phyloP scores from a whole-genome alignment of 2,797 vertebrate genomes.

The Galago senegalensis region DNA sequence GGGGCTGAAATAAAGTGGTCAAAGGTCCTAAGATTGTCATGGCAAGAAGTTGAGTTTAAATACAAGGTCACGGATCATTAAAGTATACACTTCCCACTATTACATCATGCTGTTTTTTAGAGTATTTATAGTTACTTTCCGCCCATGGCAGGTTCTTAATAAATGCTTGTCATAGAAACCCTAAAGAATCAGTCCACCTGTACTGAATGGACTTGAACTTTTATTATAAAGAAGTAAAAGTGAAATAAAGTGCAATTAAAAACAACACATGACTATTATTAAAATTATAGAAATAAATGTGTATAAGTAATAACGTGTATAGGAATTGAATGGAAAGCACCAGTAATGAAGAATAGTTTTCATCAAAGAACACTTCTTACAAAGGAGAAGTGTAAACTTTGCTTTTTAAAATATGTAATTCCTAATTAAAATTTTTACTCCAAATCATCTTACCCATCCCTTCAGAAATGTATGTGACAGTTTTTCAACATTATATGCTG shows the following conservation, averaged over 20 bases:
- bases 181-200: background rate
- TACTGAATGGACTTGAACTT: background rate
- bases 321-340: background rate
- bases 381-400: background rate
- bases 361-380: background rate
- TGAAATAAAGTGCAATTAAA: conserved; percentile 60
- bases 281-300: conserved; percentile 35
- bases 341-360: background rate
- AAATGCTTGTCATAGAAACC: background rate
- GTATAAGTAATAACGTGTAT: background rate
- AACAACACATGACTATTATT: background rate
- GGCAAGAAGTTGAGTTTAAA: conserved; percentile 24
- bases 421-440: conserved; percentile 47
- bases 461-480: background rate
- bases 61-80: background rate
- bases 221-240: conserved; percentile 6
- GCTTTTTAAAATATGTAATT: conserved; percentile 42
- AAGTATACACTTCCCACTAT: background rate
- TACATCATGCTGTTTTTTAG: background rate
- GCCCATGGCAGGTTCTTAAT: background rate
- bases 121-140: background rate
- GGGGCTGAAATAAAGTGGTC: background rate
- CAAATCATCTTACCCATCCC: background rate
- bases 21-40: background rate
- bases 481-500: background rate